Base-by-base conservation (phyloP, 1,140 invertebrate genomes). In the Calycopis cecrops region DNA sequence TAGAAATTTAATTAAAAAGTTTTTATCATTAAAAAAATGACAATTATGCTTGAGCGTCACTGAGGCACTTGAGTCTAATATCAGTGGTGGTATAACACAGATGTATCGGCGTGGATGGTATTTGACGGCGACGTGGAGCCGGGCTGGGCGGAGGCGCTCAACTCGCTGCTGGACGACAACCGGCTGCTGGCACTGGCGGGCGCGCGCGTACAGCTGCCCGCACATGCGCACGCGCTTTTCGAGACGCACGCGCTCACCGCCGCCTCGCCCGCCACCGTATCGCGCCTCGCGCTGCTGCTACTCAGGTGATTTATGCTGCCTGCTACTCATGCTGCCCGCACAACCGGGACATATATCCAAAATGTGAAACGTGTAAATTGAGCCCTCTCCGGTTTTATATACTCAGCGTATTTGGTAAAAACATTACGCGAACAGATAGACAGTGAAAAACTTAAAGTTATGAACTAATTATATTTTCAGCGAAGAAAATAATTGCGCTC, bases 51-150 rank as follows among this genome's bases (percentile, higher is more conserved):
- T 28, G 21, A 28, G 2, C 6, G 21, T 28, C 21, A 3, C 21
- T 28, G 21, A 28, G 21, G 6, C 21, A 28, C 21, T 28, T 28
- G 6, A 28, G 21, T 28, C 21, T 28, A 3, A 28, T 28, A 6
- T 28, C 2, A 28, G n/a, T 28, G 21, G 21, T 28, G 21, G 6
- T 28, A 28, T 28, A 28, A 28, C 21, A 10, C 59, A 90, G 89
- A 90, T 56, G 65, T 88, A 3, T 91, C 88, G 79, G 91, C 95
- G 0, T 99, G 98, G 98, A 97, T 99, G 66, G 91, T 99, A 38
- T 97, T 96, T 80, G 97, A 99, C 88, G 98, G 99, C 18, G 98
- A 99, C 80, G 94, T 99, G 53, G 98, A 99, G 85, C 98, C 98
- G 0, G 97, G 98, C 82, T 99, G 98, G 98, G 94, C 99, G 38